A percentile compares a stretch with the other conserved stretches of the same genome.
phyloP scores from a whole-genome alignment of 2,888 invertebrate genomes.

The Melitaea athalia region DNA sequence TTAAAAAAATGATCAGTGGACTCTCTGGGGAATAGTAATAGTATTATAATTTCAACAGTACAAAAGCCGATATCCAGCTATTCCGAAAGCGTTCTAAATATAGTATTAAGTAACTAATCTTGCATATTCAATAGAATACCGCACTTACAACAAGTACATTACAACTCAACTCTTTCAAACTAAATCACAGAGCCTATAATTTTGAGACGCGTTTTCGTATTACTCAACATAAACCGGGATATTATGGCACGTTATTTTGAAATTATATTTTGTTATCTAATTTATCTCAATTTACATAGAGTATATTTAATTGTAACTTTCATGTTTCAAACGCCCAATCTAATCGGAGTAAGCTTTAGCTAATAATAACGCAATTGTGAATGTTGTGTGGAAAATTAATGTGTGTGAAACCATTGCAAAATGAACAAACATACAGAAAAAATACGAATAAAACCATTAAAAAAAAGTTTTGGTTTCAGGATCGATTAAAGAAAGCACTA shows the following conservation, averaged over 20 bases:
- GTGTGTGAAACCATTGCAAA: no score
- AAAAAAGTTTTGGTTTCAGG: no score
- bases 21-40: background rate
- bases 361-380: background rate
- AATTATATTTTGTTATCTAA: slow-evolving; percentile 25
- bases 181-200: slow-evolving; percentile 26
- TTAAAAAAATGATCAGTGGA: background rate
- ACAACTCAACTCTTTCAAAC: slow-evolving; percentile 14
- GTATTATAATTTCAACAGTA: background rate
- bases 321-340: background rate
- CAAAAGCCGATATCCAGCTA: slow-evolving; percentile 6
- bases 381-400: background rate
- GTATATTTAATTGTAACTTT: background rate
- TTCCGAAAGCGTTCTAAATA: background rate
- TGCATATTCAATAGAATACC: slow-evolving; percentile 21
- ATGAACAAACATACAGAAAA: no score
- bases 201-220: slow-evolving; percentile 16
- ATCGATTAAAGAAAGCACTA: no score
- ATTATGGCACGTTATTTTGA: slow-evolving; percentile 18
- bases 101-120: slow-evolving; percentile 11
- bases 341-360: background rate
- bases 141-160: slow-evolving; percentile 13
- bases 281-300: slow-evolving; percentile 15
- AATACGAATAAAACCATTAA: no score
- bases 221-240: slow-evolving; percentile 26